These are phyloP conservation scores for Colius striatus DNA, from an alignment of 2,113 vertebrate species.

Conservation along the genomic window DNA sequence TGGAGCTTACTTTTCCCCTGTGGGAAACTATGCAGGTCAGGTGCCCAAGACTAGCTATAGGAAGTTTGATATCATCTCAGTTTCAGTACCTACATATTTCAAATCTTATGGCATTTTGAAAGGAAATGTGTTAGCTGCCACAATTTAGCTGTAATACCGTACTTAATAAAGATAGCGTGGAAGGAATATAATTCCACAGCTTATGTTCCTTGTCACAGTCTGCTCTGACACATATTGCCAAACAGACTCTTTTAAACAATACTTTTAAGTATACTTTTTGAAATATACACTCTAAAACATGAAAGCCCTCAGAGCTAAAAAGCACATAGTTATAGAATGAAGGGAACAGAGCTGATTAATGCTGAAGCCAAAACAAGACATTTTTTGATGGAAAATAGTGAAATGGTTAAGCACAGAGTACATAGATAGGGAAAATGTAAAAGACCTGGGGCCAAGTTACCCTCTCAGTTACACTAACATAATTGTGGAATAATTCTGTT, in stretches of 20 bases:
- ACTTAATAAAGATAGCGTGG: background rate
- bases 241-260: background rate
- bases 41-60: constrained; percentile 70
- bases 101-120: constrained; percentile 43
- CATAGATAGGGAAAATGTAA: background rate
- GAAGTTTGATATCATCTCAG: constrained; percentile 69
- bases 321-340: background rate
- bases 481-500: constrained; percentile 44
- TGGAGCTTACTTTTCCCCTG: constrained; percentile 72
- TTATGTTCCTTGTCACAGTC: constrained; percentile 18
- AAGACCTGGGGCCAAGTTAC: constrained; percentile 32
- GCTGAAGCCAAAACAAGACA: background rate
- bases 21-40: constrained; percentile 77
- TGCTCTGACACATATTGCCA: background rate
- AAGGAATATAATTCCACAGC: background rate
- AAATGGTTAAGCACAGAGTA: background rate
- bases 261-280: background rate
- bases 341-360: constrained; percentile 14
- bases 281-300: background rate
- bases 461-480: constrained; percentile 26
- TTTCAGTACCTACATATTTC: constrained; percentile 71
- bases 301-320: background rate
- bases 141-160: background rate
- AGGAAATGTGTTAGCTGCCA: constrained; percentile 45
- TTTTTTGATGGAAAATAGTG: background rate